A percentile compares a stretch with the other conserved stretches of the same genome.
These are phyloP conservation scores for Lacerta viridis DNA, from an alignment of 2,797 vertebrate species.

Conservation along the genomic window DNA sequence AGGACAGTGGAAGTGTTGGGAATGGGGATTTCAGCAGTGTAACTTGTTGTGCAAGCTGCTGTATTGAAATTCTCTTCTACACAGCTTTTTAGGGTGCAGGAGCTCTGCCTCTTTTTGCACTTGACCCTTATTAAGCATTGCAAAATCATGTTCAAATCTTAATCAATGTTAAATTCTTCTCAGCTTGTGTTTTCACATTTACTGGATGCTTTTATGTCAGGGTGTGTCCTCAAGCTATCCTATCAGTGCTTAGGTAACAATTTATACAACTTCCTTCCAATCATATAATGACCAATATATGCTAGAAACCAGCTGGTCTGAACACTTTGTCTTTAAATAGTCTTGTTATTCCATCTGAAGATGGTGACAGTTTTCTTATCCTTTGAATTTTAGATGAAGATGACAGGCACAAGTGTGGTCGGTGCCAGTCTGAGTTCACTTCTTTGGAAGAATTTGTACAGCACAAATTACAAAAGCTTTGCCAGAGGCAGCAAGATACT, in stretches of 20 bases:
- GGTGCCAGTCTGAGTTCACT: constrained; percentile 94
- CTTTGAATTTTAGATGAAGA: constrained; percentile 82
- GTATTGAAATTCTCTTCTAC: too few species aligned
- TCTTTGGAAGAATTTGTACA: constrained; percentile 95
- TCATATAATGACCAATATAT: neutral
- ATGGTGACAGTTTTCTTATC: fast-evolving
- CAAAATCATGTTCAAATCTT: neutral
- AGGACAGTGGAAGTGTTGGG: too few species aligned
- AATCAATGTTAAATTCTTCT: neutral
- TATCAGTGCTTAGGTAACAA: neutral
- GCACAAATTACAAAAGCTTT: constrained; percentile 92
- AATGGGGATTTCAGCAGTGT: too few species aligned
- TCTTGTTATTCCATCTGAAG: neutral
- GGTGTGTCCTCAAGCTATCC: neutral
- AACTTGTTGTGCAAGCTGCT: too few species aligned
- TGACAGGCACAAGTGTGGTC: constrained; percentile 93
- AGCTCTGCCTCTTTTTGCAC: too few species aligned
- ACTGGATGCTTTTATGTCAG: neutral
- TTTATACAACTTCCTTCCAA: neutral
- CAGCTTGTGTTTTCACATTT: neutral
- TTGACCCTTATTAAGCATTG: too few species aligned
- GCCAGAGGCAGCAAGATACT: constrained; percentile 81
- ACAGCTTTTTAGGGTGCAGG: too few species aligned
- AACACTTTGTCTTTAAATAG: too few species aligned
- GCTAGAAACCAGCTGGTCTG: neutral